Base-by-base conservation (phyloP, 2,113 vertebrate species). In the Myiopsitta monachus region DNA sequence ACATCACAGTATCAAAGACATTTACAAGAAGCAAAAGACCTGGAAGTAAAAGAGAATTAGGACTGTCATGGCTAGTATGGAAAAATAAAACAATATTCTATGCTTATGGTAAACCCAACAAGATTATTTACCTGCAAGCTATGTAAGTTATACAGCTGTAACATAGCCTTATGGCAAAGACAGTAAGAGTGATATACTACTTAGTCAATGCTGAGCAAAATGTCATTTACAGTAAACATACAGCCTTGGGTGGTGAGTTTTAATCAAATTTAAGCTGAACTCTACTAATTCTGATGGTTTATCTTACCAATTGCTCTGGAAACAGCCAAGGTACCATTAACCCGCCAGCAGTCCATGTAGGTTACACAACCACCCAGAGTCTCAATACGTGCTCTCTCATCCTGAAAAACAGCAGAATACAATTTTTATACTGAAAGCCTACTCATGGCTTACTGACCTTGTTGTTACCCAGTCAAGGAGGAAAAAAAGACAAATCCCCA, bases 291-390 rank as follows among this genome's bases (percentile, higher is more conserved):
- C 66, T 69, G 31, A 22, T 36, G 39, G 59, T 46, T 31, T 77
- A 31, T 85, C 98, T 98, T 88, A 99, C 99, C 99, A 11, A 99
- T 99, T 30, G 99, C 99, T 96, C 99, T 98, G 93, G 99, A 99
- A 55, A 99, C 99, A 7, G 99, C 99, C 47, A 99, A 98, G n/a
- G 99, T 99, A 26, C 99, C 99, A n/a, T 99, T 99, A 84, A 99
- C 99, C 26, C 99, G 78, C 99, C 99, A 99, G 97, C 99, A 99
- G 69, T 99, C 99, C 98, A 99, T 98, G 90, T 98, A 98, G 16
- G 98, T 98, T 38, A 99, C 98, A 27, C 99, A 99, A 62, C 99
- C 99, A 1, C 99, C 99, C 46, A 99, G 97, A 2, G 98, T 97
- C 95, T 99, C 99, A 33, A 99, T 99, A 67, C 99, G 98, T 54